Conservation (phyloP, 2,797 vertebrate genomes). For the Sylvilagus floridanus region DNA sequence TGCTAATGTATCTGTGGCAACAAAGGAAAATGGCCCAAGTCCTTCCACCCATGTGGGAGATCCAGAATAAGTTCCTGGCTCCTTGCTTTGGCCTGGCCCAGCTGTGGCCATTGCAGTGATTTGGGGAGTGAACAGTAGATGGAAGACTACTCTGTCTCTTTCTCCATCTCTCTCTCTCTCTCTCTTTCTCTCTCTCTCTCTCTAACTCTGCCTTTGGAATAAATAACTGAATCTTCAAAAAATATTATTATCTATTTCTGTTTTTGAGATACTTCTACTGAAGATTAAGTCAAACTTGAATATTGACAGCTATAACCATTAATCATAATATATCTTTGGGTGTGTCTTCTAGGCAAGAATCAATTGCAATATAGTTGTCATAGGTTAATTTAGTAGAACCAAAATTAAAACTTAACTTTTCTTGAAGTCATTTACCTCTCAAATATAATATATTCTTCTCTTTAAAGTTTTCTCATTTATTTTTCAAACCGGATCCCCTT, state of each 20-base stretch:
- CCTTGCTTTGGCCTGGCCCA: too few relatives aligned
- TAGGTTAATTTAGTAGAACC: neutral
- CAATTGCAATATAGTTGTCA: neutral
- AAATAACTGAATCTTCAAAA: too few relatives aligned
- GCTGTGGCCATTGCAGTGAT: too few relatives aligned
- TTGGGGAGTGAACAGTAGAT: too few relatives aligned
- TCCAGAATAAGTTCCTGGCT: too few relatives aligned
- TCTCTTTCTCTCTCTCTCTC: neutral
- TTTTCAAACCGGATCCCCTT: neutral
- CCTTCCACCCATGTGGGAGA: too few relatives aligned
- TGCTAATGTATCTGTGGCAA: too few relatives aligned
- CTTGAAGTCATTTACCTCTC: neutral
- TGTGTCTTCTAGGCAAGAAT: neutral
- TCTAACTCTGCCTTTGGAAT: neutral
- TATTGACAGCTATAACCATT: neutral
- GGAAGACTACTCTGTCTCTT: neutral
- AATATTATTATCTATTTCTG: neutral
- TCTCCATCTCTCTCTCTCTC: neutral
- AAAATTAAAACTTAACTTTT: slow-evolving; percentile 23
- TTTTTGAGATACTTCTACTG: neutral
- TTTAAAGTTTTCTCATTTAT: neutral
- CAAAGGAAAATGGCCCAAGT: too few relatives aligned
- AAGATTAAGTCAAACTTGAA: neutral
- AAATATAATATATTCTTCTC: neutral
- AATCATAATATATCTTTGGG: neutral